Base-by-base conservation (phyloP, 2,113 vertebrate species). In the Tachysurus vachellii region DNA sequence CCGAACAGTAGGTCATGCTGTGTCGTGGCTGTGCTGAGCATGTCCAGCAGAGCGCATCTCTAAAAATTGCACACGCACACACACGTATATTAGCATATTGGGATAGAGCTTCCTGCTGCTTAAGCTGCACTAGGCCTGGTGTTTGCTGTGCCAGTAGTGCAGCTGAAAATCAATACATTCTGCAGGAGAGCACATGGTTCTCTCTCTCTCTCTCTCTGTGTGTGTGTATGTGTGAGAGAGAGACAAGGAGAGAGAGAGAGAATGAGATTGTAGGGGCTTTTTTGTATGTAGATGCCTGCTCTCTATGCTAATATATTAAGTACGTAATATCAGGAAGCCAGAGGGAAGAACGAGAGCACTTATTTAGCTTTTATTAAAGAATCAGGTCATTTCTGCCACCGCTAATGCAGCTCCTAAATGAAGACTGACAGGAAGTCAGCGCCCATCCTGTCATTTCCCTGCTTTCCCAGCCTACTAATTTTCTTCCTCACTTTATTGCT, bases 321-420 rank as follows among this genome's bases (percentile, higher is more conserved):
- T 75, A 31, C 70, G 6, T 56, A 81, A 81, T 81, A 61, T 61
- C 56, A 81, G 11, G 19, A 81, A 81, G 56, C 56, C 7, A 5
- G 19, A 61, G 31, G 56, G 31, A 42, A 81, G 79, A 61, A 42
- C 21, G 57, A 14, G 23, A 84, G 81, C 80, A 23, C 73, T 56
- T 87, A 82, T 85, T 88, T 3, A 62, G 9, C 0, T 59, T 80
- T 36, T 79, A 73, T 44, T 80, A 56, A 81, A 44, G 11, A 53
- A n/a, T 26, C 57, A 0, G 56, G 50, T 50, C 73, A 62, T 53
- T 80, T 57, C 77, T 36, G 77, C 14, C 71, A 76, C 36, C 36
- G 4, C 86, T 82, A 84, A 89, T 81, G 83, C 86, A 57, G 36
- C 53, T 71, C 89, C 90, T 88, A 89, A 92, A 88, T 92, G 88